These are phyloP conservation scores for Sebastes steindachneri DNA, from an alignment of 2,797 vertebrate species.

Conservation along the genomic window DNA sequence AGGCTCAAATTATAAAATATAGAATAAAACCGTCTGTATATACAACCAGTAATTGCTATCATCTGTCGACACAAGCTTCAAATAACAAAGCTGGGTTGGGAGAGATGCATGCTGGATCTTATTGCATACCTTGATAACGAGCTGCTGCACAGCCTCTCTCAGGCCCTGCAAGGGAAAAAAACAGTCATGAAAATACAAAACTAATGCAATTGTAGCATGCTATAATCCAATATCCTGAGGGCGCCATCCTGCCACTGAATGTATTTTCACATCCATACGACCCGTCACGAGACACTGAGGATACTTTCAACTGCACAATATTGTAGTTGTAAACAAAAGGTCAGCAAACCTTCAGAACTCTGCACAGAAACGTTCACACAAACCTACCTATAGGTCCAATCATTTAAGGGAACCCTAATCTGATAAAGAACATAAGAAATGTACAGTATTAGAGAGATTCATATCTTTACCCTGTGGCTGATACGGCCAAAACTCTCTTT, in stretches of 20 bases:
- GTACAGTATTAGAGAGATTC: not conserved
- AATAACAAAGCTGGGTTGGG: not conserved
- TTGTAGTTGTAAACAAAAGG: not conserved
- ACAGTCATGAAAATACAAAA: slow-evolving; percentile 42
- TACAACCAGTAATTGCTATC: not conserved
- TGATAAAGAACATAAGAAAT: not conserved
- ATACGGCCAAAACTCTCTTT: too few relatives aligned
- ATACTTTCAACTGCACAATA: not conserved
- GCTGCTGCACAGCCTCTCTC: slow-evolving; percentile 84
- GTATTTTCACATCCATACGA: not conserved
- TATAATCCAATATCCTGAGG: slow-evolving; percentile 41
- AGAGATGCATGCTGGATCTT: not conserved
- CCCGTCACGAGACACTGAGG: not conserved
- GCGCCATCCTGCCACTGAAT: slow-evolving; percentile 13
- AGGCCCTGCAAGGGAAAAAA: slow-evolving; percentile 77
- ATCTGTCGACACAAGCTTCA: not conserved
- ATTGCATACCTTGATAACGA: slow-evolving; percentile 80
- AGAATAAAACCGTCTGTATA: not conserved
- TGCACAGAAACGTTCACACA: not conserved
- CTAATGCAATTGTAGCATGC: slow-evolving; percentile 49
- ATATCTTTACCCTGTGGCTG: not conserved
- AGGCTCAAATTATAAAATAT: not conserved
- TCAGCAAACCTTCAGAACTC: not conserved
- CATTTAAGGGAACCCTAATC: not conserved
- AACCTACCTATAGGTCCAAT: not conserved